Conservation (phyloP, 1,140 invertebrate genomes). For the Pararge aegeria region DNA sequence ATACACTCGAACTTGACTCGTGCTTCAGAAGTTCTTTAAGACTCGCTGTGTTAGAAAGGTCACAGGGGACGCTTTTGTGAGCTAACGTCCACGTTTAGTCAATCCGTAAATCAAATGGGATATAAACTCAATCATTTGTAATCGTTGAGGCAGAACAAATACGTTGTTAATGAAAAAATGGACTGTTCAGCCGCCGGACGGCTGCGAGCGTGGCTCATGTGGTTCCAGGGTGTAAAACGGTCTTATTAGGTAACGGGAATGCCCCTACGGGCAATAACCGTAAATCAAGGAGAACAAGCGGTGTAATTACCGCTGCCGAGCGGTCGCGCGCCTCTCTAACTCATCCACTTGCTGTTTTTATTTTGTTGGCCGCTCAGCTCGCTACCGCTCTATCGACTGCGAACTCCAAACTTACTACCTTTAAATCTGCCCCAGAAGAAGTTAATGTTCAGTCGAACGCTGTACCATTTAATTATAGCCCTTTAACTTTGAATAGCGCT, state of each 20-base stretch:
- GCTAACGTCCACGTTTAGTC: not conserved
- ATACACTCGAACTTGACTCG: conserved; percentile 11
- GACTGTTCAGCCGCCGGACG: conserved; percentile 51
- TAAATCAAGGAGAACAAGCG: conserved; percentile 79
- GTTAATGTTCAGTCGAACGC: conserved; percentile 61
- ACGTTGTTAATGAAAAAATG: conserved; percentile 69
- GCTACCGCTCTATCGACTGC: conserved; percentile 71
- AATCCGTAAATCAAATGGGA: conserved; percentile 2
- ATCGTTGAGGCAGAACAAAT: conserved; percentile 57
- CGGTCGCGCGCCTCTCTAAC: conserved; percentile 75
- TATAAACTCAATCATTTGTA: conserved; percentile 61
- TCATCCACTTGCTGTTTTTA: conserved; percentile 76
- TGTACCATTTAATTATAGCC: conserved; percentile 67
- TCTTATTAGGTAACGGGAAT: conserved; percentile 79
- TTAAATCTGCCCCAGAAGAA: conserved; percentile 70
- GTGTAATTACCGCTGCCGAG: conserved; percentile 75
- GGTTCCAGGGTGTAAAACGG: conserved; percentile 73
- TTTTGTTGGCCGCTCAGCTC: conserved; percentile 68
- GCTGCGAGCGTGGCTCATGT: conserved; percentile 58
- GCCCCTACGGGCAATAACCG: conserved; percentile 76
- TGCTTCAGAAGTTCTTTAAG: conserved; percentile 8
- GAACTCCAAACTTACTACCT: conserved; percentile 71
- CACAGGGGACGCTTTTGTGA: not conserved
- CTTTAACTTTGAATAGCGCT: conserved; percentile 20
- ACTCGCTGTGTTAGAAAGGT: not conserved